Evolutionary conservation across 2,113 vertebrate genomes (phyloP), one percentile per base, ranked within the genome.

Genomic region (Apteryx mantelli): DNA sequence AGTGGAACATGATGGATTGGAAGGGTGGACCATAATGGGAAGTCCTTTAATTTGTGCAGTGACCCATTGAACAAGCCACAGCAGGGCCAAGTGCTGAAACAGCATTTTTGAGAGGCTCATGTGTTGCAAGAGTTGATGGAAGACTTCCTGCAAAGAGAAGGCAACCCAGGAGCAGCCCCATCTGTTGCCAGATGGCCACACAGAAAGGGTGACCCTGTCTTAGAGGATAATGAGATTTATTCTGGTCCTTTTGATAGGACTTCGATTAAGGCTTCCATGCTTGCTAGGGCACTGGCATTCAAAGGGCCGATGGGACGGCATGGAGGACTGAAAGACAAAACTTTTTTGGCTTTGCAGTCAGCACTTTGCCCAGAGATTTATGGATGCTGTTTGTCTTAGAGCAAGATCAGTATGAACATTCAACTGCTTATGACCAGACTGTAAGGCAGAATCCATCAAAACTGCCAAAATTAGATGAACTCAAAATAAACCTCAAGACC

Each of bases 61-160:
- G 82, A 55, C 53, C 68, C 50, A 16, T 21, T 5, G 3, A 88
- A 68, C 2, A 46, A 89, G 4, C 38, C 34, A 75, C 48, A 64
- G 55, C 60, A 89, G 40, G 20, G 14, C 64, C 91, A 88, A 52
- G 48, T 80, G 87, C 87, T 96, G 91, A 93, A 95, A 75, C 46
- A 44, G 64, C 56, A 6, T 90, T 95, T 90, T 90, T 65, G 85
- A 91, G 82, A 65, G 60, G 69, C 88, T 73, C 60, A 40, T 53
- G 56, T 12, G 0, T 88, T 86, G 76, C 85, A 91, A 68, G 82
- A 84, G 13, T 53, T 97, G 94, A 97, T 96, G 94, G 82, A 96
- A 93, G 76, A 88, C 93, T 97, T 97, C 97, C 95, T 93, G 73
- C 32, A 53, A 93, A 82, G 76, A 91, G 85, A 83, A 73, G 89